Percentiles rank a stretch among this genome's conserved stretches.
Evolutionary conservation across 2,113 vertebrate species (phyloP).

Genomic region (Crotalus horridus): DNA sequence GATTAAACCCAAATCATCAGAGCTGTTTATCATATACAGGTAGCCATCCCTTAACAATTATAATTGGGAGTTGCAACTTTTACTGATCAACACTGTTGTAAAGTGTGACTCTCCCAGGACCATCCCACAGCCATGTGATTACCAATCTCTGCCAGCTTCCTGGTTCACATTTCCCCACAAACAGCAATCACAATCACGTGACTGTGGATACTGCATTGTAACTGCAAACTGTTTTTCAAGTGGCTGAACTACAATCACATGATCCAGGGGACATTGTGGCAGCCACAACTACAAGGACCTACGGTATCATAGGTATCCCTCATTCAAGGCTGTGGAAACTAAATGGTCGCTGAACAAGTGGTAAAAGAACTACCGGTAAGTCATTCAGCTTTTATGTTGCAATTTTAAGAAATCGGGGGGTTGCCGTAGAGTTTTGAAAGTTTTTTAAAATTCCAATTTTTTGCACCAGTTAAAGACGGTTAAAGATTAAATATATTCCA

Average conservation of each 20-base stretch:
- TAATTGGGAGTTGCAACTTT: background rate
- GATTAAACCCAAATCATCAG: background rate
- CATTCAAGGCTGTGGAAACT: background rate
- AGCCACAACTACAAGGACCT: background rate
- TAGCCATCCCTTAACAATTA: background rate
- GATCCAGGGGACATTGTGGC: background rate
- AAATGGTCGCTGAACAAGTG: background rate
- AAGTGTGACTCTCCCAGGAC: background rate
- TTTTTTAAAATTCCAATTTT: background rate
- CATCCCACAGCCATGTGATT: rapidly evolving
- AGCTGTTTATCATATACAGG: background rate
- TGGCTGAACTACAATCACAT: background rate
- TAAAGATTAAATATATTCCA: background rate
- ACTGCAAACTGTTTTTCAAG: background rate
- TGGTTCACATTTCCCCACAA: background rate
- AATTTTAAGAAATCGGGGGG: background rate
- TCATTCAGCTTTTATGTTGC: background rate
- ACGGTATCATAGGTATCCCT: background rate
- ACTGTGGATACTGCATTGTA: background rate
- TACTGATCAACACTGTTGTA: background rate
- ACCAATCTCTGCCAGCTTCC: background rate
- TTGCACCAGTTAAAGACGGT: background rate
- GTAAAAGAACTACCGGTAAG: background rate
- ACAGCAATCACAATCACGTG: background rate
- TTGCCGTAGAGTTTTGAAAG: background rate